Evolutionary conservation across 2,888 invertebrate genomes (phyloP).

Genomic region (Cetonia aurata): DNA sequence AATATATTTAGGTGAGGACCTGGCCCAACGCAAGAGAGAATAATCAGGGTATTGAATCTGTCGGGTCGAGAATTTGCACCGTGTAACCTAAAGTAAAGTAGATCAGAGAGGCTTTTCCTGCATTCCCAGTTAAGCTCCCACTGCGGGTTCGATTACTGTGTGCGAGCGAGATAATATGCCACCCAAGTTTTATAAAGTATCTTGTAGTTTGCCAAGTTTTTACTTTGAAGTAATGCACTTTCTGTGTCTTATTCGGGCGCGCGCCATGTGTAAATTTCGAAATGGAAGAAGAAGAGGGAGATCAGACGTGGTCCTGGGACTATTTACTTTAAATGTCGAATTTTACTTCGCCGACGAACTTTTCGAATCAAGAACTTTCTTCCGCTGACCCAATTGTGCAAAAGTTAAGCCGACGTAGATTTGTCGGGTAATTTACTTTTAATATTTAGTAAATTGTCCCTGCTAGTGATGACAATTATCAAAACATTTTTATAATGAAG

Average conservation of each 20-base stretch:
- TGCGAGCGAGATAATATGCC: slow-evolving; percentile 38
- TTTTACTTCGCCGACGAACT: no score
- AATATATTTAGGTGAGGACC: slow-evolving; percentile 40
- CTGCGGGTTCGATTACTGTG: slow-evolving; percentile 45
- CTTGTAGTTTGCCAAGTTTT: slow-evolving; percentile 42
- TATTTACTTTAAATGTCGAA: no score
- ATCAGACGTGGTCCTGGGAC: no score
- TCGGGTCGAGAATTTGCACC: slow-evolving; percentile 53
- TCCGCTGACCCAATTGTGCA: no score
- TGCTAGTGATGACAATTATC: no score
- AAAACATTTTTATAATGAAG: no score
- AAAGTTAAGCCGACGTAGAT: no score
- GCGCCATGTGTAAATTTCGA: slow-evolving; percentile 29
- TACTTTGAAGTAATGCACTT: slow-evolving; percentile 42
- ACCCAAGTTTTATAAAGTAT: slow-evolving; percentile 46
- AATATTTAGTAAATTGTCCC: no score
- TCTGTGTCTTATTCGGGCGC: slow-evolving; percentile 29
- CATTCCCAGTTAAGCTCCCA: slow-evolving; percentile 41
- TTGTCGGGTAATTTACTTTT: no score
- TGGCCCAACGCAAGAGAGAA: slow-evolving; percentile 49
- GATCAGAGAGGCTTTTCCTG: slow-evolving; percentile 51
- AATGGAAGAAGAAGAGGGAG: slow-evolving; percentile 11
- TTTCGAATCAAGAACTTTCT: no score
- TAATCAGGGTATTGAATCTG: slow-evolving; percentile 52
- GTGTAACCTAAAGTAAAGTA: slow-evolving; percentile 53